Percentiles rank a stretch among this genome's conserved stretches.
phyloP scores from a whole-genome alignment of 2,113 vertebrate genomes.

The Lagopus muta region DNA sequence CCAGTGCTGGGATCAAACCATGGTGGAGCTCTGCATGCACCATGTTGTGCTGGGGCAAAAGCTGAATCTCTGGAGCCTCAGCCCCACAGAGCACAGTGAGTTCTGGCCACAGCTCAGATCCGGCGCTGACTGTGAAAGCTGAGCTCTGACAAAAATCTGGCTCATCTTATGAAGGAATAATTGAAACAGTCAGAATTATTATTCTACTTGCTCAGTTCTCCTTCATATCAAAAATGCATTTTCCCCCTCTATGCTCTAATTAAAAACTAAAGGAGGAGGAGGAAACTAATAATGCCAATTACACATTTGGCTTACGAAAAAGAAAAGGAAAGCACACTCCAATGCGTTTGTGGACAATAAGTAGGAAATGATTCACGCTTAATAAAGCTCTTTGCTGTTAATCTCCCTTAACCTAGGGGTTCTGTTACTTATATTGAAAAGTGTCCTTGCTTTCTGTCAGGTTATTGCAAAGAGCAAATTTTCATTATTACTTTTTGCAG shows the following conservation, averaged over 20 bases:
- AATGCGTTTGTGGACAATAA: constrained; percentile 57
- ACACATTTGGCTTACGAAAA: constrained; percentile 50
- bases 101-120: background rate
- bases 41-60: accelerated
- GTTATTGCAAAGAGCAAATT: background rate
- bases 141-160: background rate
- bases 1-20: background rate
- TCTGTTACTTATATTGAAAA: background rate
- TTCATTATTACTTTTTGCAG: background rate
- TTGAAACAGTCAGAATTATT: constrained; percentile 38
- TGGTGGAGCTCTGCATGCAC: background rate
- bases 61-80: background rate
- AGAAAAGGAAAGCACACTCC: constrained; percentile 7
- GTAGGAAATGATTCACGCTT: constrained; percentile 65
- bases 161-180: constrained; percentile 2
- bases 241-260: constrained; percentile 39
- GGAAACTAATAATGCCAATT: constrained; percentile 60
- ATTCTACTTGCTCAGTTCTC: background rate
- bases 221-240: constrained; percentile 3
- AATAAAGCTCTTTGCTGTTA: constrained; percentile 60
- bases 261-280: constrained; percentile 51
- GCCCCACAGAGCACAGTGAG: background rate
- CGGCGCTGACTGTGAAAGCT: background rate
- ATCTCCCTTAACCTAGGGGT: constrained; percentile 57
- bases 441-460: background rate